Evolutionary conservation across 2,797 vertebrate genomes (phyloP).

Genomic region (Lepilemur ruficaudatus): DNA sequence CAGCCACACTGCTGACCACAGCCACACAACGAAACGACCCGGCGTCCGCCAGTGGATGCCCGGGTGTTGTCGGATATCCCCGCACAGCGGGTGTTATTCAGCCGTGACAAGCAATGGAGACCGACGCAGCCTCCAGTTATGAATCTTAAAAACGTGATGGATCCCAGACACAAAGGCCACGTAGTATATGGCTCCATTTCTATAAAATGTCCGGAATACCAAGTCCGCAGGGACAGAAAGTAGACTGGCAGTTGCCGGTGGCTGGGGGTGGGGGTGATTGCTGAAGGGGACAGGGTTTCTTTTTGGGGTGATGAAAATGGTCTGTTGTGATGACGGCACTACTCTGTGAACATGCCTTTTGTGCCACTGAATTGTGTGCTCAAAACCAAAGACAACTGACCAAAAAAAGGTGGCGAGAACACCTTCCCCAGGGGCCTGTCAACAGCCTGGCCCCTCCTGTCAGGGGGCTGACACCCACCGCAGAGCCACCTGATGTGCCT

Average conservation of each 20-base stretch:
- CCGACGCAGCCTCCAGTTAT: rapidly evolving
- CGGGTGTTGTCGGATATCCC: rapidly evolving
- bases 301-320: too few relatives aligned
- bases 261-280: too few relatives aligned
- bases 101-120: rapidly evolving
- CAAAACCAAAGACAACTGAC: background rate
- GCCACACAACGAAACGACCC: rapidly evolving
- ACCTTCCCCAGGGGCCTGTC: background rate
- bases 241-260: rapidly evolving
- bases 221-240: background rate
- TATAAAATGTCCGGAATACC: rapidly evolving
- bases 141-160: rapidly evolving
- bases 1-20: rapidly evolving
- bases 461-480: background rate
- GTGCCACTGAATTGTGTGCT: background rate
- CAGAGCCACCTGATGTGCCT: background rate
- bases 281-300: rapidly evolving
- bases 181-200: rapidly evolving
- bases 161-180: background rate
- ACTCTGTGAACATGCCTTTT: background rate
- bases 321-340: background rate
- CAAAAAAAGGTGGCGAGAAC: background rate
- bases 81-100: rapidly evolving
- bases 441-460: background rate
- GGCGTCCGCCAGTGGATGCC: rapidly evolving